Base-by-base conservation (phyloP, 2,888 invertebrate species). In the Yponomeuta plumbellus region DNA sequence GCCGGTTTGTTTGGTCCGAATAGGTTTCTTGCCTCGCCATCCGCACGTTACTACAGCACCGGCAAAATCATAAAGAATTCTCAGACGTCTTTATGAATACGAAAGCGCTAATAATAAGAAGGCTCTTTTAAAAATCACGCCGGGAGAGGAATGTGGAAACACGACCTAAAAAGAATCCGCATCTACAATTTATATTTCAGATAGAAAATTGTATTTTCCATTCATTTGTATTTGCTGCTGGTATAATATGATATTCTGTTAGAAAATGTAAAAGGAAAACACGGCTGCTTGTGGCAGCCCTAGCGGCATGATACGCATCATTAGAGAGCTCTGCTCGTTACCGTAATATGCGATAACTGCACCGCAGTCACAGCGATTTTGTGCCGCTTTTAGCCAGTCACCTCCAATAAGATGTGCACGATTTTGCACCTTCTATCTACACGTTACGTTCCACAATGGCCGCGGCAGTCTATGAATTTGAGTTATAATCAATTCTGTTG, bases 1-100 rank as follows among this genome's bases (percentile, higher is more conserved):
- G 58, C 67, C 63, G 67, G 67, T 69, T 69, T 69, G 70, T 70
- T 70, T 69, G 61, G 39, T 56, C 61, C 23, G 56, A 61, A 61
- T 61, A 34, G 64, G 23, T 56, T 67, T 64, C 58, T 58, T 66
- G 66, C 62, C 17, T 21, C 22, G 23, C 11, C 59, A 59, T 59
- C 59, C 59, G 21, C 22, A 52, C 44, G 13, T 52, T 17, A 52
- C 44, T 13, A 52, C 17, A 52, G 6, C 17, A 52, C 44, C 13
- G 44, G 44, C 44, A 13, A 52, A 52, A 52, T 17, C 44, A 52
- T 52, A 52, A 52, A 52, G 44, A 52, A 52, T 52, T 52, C 44
- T 52, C 44, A 52, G 44, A 13, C 13, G 44, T 52, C 44, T 52
- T 52, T 52, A 17, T 52, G 44, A 52, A 52, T 52, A 52, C 17